phyloP scores from a whole-genome alignment of 2,888 invertebrate species.

The Anorthoa munda region DNA sequence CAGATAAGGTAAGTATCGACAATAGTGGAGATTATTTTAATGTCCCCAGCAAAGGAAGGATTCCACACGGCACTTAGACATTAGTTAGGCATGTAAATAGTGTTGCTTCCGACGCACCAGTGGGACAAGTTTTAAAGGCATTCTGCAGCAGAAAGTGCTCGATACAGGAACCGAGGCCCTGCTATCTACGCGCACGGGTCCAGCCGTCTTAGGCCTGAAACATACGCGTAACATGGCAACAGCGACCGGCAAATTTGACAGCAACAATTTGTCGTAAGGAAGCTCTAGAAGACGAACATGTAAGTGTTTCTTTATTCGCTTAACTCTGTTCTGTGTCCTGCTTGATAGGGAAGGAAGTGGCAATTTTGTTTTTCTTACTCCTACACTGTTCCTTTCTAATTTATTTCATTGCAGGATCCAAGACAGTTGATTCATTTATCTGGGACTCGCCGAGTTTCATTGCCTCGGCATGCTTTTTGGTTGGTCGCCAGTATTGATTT shows the following conservation, averaged over 20 bases:
- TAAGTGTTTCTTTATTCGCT: neutral
- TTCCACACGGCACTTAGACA: neutral
- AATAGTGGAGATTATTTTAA: neutral
- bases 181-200: constrained; percentile 43
- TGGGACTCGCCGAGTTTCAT: no score
- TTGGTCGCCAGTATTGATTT: no score
- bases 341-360: no score
- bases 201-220: constrained; percentile 12
- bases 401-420: no score
- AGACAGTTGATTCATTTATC: no score
- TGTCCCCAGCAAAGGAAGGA: neutral
- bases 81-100: constrained; percentile 7
- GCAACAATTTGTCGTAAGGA: neutral
- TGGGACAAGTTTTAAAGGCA: constrained; percentile 66
- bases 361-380: no score
- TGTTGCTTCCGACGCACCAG: constrained; percentile 52
- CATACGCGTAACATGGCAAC: neutral
- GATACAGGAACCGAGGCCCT: constrained; percentile 66
- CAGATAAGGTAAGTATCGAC: neutral
- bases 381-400: no score
- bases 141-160: constrained; percentile 68
- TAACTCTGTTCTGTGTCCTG: no score
- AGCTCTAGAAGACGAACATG: neutral
- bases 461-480: no score
- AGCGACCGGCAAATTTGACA: neutral